phyloP scores from a whole-genome alignment of 2,888 invertebrate species.

The Cistogaster globosa region DNA sequence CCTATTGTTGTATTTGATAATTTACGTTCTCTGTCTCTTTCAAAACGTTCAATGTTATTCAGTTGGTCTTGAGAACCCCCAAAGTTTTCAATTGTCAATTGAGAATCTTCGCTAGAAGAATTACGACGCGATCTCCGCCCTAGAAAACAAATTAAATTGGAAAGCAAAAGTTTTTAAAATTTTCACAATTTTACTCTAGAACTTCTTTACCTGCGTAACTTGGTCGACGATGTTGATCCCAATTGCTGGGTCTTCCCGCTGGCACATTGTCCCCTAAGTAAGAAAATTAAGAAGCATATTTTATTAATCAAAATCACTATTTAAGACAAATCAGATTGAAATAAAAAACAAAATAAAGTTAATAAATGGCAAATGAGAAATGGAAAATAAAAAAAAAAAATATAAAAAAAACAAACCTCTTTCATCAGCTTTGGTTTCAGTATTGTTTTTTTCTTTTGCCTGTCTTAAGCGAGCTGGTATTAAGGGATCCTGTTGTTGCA shows the following conservation, averaged over 20 bases:
- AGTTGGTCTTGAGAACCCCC: conserved; percentile 95
- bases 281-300: conserved; percentile 34
- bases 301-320: neutral
- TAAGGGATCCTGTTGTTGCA: conserved; percentile 84
- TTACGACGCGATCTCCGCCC: conserved; percentile 93
- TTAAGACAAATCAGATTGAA: neutral
- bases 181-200: no score
- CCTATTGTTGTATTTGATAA: conserved; percentile 82
- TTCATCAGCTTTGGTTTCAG: conserved; percentile 88
- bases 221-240: conserved; percentile 89
- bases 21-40: conserved; percentile 84
- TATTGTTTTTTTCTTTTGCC: conserved; percentile 86
- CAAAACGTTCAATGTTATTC: conserved; percentile 89
- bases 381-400: neutral
- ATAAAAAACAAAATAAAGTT: neutral
- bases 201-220: conserved; percentile 88
- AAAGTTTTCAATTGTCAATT: conserved; percentile 95
- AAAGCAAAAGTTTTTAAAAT: neutral
- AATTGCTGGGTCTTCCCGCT: conserved; percentile 93
- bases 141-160: conserved; percentile 83
- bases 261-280: conserved; percentile 84
- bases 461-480: conserved; percentile 85
- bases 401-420: conserved; percentile 83
- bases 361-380: conserved; percentile 35
- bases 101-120: conserved; percentile 93